Base-by-base conservation (phyloP, 2,888 invertebrate species). In the Thymelicus sylvestris region DNA sequence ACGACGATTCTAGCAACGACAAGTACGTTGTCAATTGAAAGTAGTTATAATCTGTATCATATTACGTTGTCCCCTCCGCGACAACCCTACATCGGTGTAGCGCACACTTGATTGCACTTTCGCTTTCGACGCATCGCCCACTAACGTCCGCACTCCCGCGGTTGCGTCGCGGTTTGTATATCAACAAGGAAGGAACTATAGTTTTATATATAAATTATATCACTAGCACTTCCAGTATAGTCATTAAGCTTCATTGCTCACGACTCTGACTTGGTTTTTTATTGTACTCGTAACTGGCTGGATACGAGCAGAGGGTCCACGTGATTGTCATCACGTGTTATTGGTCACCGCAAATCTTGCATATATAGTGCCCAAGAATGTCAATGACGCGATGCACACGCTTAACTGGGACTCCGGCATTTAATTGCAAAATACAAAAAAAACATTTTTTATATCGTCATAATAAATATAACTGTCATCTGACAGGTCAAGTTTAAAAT, bases 71-170 rank as follows among this genome's bases (percentile, higher is more conserved):
- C 64, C 64, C 52, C 63, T 48, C 47, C 31, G 62, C 64, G 60
- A 19, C 67, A 67, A 38, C 67, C 67, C 67, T 67, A 59, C 10
- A 38, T 52, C 38, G 66, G 55, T 50, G 60, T 60, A 8, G 64
- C 47, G 55, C 59, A 65, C 52, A 69, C 63, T 69, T 69, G 85
- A 87, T 86, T 82, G 83, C 89, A 89, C 90, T 91, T 90, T 91
- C 91, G 83, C 89, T 91, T 87, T 90, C 86, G 76, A 81, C 77
- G 76, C 79, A 81, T 81, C 63, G 68, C 68, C 80, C 80, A 78
- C 79, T 65, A 65, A 70, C 48, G 64, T 64, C 68, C 63, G 68
- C 67, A 67, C 62, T 39, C 19, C 60, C 62, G 67, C 52, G 67
- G 67, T 67, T 44, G 61, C 52, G 61, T 44, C 62, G 61, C 44